Percentiles rank a stretch among this genome's conserved stretches.
Evolutionary conservation across 2,888 invertebrate species (phyloP).

Genomic region (Cybosia mesomella): DNA sequence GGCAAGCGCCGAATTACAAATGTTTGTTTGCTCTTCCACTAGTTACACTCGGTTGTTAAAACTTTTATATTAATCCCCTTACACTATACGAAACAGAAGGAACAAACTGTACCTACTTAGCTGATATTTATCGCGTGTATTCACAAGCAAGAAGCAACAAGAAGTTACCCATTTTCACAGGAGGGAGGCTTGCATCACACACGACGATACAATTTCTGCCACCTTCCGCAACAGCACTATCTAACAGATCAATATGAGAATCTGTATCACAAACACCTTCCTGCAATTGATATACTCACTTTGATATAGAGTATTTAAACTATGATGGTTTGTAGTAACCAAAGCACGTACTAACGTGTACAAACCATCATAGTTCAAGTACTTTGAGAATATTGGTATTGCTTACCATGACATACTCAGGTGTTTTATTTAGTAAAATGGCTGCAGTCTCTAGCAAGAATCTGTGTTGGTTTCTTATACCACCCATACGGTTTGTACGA

Average conservation of each 20-base stretch:
- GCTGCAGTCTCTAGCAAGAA: slow-evolving; percentile 90
- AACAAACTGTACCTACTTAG: not conserved
- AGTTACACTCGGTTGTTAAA: too few relatives aligned
- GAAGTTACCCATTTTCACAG: slow-evolving; percentile 89
- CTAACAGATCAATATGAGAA: slow-evolving; percentile 87
- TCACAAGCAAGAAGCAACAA: too few relatives aligned
- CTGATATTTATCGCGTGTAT: not conserved
- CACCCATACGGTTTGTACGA: slow-evolving; percentile 82
- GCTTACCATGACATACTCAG: slow-evolving; percentile 86
- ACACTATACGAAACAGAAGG: not conserved
- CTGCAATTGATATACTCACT: slow-evolving; percentile 56
- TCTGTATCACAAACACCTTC: slow-evolving; percentile 91
- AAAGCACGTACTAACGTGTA: too few relatives aligned
- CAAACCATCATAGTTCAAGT: not conserved
- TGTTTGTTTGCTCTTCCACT: too few relatives aligned
- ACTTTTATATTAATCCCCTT: too few relatives aligned
- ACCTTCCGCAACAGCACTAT: slow-evolving; percentile 88
- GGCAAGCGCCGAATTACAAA: too few relatives aligned
- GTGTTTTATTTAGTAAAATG: slow-evolving; percentile 83
- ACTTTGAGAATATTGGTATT: not conserved
- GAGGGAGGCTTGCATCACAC: slow-evolving; percentile 89
- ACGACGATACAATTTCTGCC: slow-evolving; percentile 89
- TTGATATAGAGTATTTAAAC: not conserved
- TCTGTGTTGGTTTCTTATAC: slow-evolving; percentile 84
- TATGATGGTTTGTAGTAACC: too few relatives aligned